Evolutionary conservation across 2,888 invertebrate species (phyloP).

Genomic region (Panopea generosa): DNA sequence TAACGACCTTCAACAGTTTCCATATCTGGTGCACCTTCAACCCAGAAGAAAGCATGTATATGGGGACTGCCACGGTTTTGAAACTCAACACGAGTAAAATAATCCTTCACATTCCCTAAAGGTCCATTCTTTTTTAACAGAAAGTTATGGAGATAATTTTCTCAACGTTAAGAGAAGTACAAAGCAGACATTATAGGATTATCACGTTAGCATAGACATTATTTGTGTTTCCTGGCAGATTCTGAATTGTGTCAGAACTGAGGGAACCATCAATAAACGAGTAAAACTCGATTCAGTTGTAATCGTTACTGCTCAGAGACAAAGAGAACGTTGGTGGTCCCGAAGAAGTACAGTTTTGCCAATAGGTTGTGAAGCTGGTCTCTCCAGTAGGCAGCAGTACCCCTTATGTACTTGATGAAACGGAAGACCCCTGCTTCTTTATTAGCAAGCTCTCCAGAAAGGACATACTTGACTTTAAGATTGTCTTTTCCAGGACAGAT

Average conservation of each 20-base stretch:
- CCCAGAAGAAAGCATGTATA: slow-evolving; percentile 29
- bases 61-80: slow-evolving; percentile 26
- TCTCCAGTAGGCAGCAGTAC: slow-evolving; percentile 44
- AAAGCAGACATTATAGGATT: slow-evolving; percentile 34
- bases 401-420: slow-evolving; percentile 41
- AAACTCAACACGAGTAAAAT: slow-evolving; percentile 22
- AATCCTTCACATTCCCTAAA: slow-evolving; percentile 4
- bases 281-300: slow-evolving; percentile 26
- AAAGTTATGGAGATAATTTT: slow-evolving; percentile 14
- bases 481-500: slow-evolving; percentile 4
- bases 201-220: slow-evolving; percentile 11
- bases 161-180: slow-evolving; percentile 37
- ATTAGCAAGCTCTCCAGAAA: background rate
- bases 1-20: slow-evolving; percentile 9
- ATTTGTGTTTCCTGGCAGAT: slow-evolving; percentile 10
- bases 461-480: slow-evolving; percentile 22
- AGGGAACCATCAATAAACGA: slow-evolving; percentile 26
- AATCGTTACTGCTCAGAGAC: slow-evolving; percentile 41
- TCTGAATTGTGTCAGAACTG: slow-evolving; percentile 12
- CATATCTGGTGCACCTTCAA: slow-evolving; percentile 18
- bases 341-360: slow-evolving; percentile 28
- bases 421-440: slow-evolving; percentile 30
- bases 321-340: slow-evolving; percentile 47
- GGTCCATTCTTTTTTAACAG: background rate
- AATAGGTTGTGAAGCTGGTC: slow-evolving; percentile 36